Percentiles rank a stretch among this genome's conserved stretches.
phyloP scores from a whole-genome alignment of 2,888 invertebrate genomes.

The Phortica okadai region DNA sequence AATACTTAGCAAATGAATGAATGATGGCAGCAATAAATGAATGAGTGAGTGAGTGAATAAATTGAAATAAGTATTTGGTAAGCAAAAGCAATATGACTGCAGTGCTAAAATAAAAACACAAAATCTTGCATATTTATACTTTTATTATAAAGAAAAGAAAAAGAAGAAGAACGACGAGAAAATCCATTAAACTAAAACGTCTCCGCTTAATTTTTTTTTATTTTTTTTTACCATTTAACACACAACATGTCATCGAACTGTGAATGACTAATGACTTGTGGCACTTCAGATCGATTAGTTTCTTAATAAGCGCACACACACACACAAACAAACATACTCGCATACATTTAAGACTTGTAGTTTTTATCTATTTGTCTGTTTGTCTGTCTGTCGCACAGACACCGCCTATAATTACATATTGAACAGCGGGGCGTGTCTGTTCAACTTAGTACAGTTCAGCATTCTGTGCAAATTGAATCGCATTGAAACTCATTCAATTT shows the following conservation, averaged over 20 bases:
- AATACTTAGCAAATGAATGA: neutral
- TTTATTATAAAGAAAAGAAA: neutral
- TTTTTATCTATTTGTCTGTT: neutral
- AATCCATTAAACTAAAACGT: too few species aligned
- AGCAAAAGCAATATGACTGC: too few species aligned
- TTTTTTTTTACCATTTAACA: neutral
- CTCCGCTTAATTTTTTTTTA: too few species aligned
- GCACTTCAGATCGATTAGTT: slow-evolving; percentile 7
- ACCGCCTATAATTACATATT: neutral
- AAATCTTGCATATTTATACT: neutral
- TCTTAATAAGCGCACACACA: neutral
- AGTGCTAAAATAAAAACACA: too few species aligned
- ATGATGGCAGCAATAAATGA: neutral
- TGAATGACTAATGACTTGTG: neutral
- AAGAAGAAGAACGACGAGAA: neutral
- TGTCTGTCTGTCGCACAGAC: neutral
- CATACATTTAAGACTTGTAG: neutral
- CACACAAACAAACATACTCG: neutral
- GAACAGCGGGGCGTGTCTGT: neutral
- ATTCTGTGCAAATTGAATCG: too few species aligned
- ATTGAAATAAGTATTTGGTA: too few species aligned
- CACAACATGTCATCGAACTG: slow-evolving; percentile 1
- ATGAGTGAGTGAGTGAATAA: neutral
- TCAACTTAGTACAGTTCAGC: neutral
- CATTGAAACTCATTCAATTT: neutral